Evolutionary conservation across 2,888 invertebrate species (phyloP).

Genomic region (Epinotia brunnichana): DNA sequence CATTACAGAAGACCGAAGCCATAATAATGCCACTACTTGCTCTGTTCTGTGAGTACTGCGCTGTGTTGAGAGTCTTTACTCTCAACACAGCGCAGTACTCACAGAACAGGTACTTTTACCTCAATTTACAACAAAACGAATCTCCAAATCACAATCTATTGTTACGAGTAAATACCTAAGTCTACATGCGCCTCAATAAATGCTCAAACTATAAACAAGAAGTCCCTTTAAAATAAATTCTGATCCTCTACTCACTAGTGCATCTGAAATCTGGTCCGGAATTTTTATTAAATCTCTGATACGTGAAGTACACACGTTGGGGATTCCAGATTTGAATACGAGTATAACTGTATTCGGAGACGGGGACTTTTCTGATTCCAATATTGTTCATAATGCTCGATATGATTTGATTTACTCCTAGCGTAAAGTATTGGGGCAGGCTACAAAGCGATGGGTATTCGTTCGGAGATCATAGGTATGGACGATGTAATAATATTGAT

Average conservation of each 20-base stretch:
- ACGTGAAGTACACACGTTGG: constrained; percentile 63
- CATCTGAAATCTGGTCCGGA: constrained; percentile 59
- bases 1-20: too few relatives aligned
- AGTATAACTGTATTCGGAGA: constrained; percentile 60
- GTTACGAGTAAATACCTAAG: too few relatives aligned
- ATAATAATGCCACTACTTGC: too few relatives aligned
- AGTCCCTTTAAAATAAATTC: constrained; percentile 37
- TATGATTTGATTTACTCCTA: constrained; percentile 56
- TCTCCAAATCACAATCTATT: too few relatives aligned
- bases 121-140: too few relatives aligned
- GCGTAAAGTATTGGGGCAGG: constrained; percentile 6
- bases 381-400: constrained; percentile 59
- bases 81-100: too few relatives aligned
- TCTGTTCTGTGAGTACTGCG: too few relatives aligned
- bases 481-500: too few relatives aligned
- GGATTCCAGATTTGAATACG: constrained; percentile 71
- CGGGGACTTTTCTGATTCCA: constrained; percentile 54
- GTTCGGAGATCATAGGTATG: background rate
- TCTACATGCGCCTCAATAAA: background rate
- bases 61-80: too few relatives aligned
- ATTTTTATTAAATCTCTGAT: constrained; percentile 75
- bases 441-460: constrained; percentile 11
- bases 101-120: too few relatives aligned
- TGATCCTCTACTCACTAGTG: constrained; percentile 51
- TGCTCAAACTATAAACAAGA: constrained; percentile 41